Conservation (phyloP, 2,797 vertebrate genomes). For the Lycodopsis pacificus region DNA sequence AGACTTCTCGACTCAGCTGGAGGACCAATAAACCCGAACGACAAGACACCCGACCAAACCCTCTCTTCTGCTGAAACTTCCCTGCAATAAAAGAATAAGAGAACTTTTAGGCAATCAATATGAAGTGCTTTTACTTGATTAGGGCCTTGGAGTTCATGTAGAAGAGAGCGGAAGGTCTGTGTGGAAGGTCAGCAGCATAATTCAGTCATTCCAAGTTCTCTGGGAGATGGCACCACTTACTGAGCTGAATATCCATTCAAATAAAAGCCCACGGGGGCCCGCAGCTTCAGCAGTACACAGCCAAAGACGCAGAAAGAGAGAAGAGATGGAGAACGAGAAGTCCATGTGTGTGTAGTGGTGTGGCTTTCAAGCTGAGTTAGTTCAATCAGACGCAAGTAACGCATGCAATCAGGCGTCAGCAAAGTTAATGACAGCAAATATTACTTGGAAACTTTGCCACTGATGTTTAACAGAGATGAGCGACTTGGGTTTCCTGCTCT, state of each 20-base stretch:
- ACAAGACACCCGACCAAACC: conserved; percentile 46
- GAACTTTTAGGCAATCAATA: conserved; percentile 62
- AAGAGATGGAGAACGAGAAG: conserved; percentile 2
- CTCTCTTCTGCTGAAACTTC: conserved; percentile 22
- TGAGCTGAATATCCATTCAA: conserved; percentile 48
- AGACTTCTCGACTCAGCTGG: conserved; percentile 42
- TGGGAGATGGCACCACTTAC: conserved; percentile 51
- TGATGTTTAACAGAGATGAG: conserved; percentile 46
- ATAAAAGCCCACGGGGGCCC: conserved; percentile 45
- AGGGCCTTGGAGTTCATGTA: conserved; percentile 37
- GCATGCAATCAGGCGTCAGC: conserved; percentile 32
- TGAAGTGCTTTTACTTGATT: conserved; percentile 54
- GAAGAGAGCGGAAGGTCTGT: conserved; percentile 40
- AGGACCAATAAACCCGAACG: conserved; percentile 59
- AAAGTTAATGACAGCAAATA: conserved; percentile 44
- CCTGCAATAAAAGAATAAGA: conserved; percentile 45
- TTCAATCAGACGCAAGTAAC: conserved; percentile 27
- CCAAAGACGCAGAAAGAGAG: background rate
- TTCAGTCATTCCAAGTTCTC: conserved; percentile 43
- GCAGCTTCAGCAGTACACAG: background rate
- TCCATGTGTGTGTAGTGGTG: conserved; percentile 4
- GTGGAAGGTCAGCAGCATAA: conserved; percentile 55
- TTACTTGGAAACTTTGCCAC: conserved; percentile 36
- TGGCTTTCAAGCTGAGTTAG: conserved; percentile 40
- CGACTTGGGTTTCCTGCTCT: conserved; percentile 22